phyloP scores from a whole-genome alignment of 2,113 vertebrate species.

The Mola mola region DNA sequence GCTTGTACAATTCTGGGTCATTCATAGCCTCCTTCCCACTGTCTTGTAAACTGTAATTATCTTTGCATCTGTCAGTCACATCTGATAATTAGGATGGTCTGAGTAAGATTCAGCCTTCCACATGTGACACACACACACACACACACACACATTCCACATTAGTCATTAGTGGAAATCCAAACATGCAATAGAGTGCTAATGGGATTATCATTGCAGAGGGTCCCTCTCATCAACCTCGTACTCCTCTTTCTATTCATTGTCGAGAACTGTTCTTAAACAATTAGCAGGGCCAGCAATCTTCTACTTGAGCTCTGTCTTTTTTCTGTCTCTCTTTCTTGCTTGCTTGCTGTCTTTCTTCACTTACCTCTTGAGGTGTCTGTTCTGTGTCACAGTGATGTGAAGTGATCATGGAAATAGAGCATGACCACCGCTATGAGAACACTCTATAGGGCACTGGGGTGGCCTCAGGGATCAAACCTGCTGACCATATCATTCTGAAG shows the following conservation, averaged over 20 bases:
- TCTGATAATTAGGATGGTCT: conserved; percentile 66
- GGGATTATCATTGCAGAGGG: conserved; percentile 69
- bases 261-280: conserved; percentile 29
- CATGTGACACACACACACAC: conserved; percentile 18
- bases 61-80: conserved; percentile 70
- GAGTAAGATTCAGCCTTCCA: conserved; percentile 3
- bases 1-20: conserved; percentile 65
- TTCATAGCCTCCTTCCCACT: conserved; percentile 58
- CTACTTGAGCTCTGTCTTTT: neutral
- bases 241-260: conserved; percentile 42
- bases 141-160: conserved; percentile 39
- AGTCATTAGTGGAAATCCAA: conserved; percentile 64
- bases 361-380: neutral
- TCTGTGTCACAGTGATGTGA: neutral
- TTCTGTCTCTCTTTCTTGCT: neutral
- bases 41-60: conserved; percentile 67
- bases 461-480: neutral
- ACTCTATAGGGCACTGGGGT: neutral
- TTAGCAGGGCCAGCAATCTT: neutral
- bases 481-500: no score
- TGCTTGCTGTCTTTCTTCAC: neutral
- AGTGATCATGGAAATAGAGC: neutral
- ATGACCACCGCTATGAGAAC: neutral
- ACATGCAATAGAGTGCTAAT: conserved; percentile 62
- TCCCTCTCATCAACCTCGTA: conserved; percentile 60